A percentile compares a stretch with the other conserved stretches of the same genome.
Evolutionary conservation across 30 jellyfish, hydroid and myxozoan genomes (phyloP).

Genomic region (Aurelia sp.): DNA sequence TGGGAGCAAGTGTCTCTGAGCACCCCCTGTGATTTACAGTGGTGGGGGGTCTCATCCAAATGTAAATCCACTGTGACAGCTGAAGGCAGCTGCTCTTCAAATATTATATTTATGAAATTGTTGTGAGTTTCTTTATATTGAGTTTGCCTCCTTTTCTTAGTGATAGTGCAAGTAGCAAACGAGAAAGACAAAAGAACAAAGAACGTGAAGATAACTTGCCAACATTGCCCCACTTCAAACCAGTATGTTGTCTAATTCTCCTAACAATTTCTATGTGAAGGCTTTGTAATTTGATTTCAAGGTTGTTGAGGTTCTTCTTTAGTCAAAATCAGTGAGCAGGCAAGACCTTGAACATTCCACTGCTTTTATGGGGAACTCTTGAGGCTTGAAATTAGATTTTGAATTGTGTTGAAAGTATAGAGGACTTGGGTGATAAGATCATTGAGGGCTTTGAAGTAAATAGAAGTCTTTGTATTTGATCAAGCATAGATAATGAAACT

Average conservation of each 20-base stretch:
- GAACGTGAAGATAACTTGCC: conserved; percentile 81
- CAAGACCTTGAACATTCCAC: conserved; percentile 51
- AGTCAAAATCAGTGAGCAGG: conserved; percentile 13
- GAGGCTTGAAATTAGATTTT: conserved; percentile 69
- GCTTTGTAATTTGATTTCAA: conserved; percentile 62
- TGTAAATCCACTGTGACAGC: no score
- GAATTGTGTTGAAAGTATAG: conserved; percentile 29
- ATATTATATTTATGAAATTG: not conserved
- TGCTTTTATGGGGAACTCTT: conserved; percentile 32
- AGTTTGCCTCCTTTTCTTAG: conserved; percentile 9
- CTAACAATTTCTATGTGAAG: conserved; percentile 35
- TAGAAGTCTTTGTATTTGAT: not conserved
- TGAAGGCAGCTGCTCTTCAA: no score
- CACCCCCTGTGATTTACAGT: no score
- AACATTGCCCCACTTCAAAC: conserved; percentile 79
- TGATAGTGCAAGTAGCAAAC: conserved; percentile 24
- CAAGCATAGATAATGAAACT: not conserved
- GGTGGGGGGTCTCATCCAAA: no score
- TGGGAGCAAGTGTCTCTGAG: no score
- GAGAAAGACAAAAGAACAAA: conserved; percentile 49
- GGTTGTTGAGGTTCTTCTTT: conserved; percentile 39
- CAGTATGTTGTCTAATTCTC: conserved; percentile 80
- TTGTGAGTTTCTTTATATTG: not conserved
- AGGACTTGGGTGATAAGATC: conserved; percentile 1
- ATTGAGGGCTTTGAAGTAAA: conserved; percentile 33